Evolutionary conservation across 2,113 vertebrate species (phyloP), one percentile per base, ranked within the genome.

Genomic region (Pantherophis guttatus): DNA sequence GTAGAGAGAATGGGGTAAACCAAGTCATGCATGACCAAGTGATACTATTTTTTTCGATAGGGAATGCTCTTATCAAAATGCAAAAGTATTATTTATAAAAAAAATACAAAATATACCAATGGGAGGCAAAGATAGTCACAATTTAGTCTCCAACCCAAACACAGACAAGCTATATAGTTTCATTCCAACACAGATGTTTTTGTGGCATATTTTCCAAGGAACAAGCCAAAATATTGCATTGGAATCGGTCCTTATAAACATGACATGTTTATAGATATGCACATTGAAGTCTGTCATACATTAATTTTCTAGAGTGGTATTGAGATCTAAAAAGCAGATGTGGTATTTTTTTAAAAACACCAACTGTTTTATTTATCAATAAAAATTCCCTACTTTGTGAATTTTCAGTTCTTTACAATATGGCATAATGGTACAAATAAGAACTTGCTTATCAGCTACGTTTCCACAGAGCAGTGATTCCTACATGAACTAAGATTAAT

Each of bases 221-320:
- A 58, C 54, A 86, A 54, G 24, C 58, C 44, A 55, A 90, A 86
- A 91, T 48, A 33, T 19, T 91, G 53, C 21, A 86, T n/a, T 87
- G 24, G 10, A 52, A 59, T 39, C 48, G 65, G 29, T 54, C 48
- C n/a, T 92, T 52, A 88, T 53, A 70, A 54, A n/a, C 59, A 54
- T 54, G 48, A 65, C 29, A 87, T 58, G 19, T 92, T 87, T 65
- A 65, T 65, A 17, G 48, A 65, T 50, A 87, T 92, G 55, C 26
- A 92, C 33, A 87, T 62, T 92, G 85, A 92, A 62, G 44, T 88
- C 13, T 92, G 48, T 23, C 17, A 6, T 44, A 39, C 53, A 88
- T 87, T 88, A 17, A 5, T 15, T 96, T 95, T 95, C 58, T 70
- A 62, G 93, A 95, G 59, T 75, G 86, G 8, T 54, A 92, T 7